Base-by-base conservation (phyloP, 2,113 vertebrate species). In the Salvelinus fontinalis region DNA sequence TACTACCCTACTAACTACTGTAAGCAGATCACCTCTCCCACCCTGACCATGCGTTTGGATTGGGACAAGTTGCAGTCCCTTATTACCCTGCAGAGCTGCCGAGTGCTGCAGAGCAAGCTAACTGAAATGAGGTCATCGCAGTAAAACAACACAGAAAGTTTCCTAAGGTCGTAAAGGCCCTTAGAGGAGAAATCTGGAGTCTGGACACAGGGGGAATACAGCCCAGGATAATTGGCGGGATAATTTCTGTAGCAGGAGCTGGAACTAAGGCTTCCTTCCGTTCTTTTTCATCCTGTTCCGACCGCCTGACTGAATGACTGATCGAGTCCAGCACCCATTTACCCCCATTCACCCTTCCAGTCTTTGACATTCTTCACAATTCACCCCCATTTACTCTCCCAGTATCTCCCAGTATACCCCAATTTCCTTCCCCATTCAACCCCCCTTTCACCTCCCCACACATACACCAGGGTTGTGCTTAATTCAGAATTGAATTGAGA, bases 91-190 rank as follows among this genome's bases (percentile, higher is more conserved):
- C 84, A 88, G 68, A 79, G 34, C 34, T 8, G 7, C 34, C 34
- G 7, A 39, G 34, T 8, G 75, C 83, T 48, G 60, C 57, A 86
- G 83, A 75, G 76, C 87, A 84, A 54, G 27, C 85, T 81, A 83
- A 69, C 78, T 65, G 57, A 78, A 82, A 83, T 89, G 88, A 92
- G 87, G 84, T 91, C 89, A 88, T 82, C 84, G 78, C 84, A 87
- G 80, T 90, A 85, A 90, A 92, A 90, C 85, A 90, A 90, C 86
- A 87, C 85, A 86, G 84, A 86, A 85, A 85, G 87, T 90, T 92
- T 91, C 90, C 89, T 79, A 81, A 80, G 86, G 88, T 84, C 27
- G 79, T 88, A 90, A 91, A 90, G 85, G 59, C 86, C 84, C 67
- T 71, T 81, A 91, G 78, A 76, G 77, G 84, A 89, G 79, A 77